phyloP scores from a whole-genome alignment of 2,797 vertebrate species.

The Sylvilagus floridanus region DNA sequence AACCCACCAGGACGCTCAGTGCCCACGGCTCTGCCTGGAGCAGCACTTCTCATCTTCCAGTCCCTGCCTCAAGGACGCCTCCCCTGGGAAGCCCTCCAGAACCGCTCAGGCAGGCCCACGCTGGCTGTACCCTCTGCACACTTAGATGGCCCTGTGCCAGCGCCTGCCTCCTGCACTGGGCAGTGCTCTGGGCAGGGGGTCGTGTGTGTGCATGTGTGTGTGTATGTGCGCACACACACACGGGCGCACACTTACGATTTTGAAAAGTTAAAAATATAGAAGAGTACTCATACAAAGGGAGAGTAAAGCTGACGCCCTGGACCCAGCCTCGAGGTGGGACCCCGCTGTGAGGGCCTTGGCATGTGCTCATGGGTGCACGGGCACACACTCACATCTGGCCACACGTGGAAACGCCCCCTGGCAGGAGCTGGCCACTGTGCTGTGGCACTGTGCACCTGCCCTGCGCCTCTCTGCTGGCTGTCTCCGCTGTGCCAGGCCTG shows the following conservation, averaged over 20 bases:
- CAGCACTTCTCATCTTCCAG: neutral
- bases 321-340: neutral
- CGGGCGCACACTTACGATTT: neutral
- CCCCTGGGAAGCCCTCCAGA: neutral
- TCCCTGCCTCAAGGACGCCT: neutral
- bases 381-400: neutral
- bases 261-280: neutral
- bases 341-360: rapidly evolving
- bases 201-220: neutral
- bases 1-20: neutral
- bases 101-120: neutral
- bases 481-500: neutral
- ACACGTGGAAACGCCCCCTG: neutral
- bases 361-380: no score
- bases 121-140: neutral
- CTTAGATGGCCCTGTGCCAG: neutral
- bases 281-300: neutral
- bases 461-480: neutral
- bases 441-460: neutral
- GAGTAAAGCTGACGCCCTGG: neutral
- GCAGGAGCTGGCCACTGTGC: no score
- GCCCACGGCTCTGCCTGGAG: neutral
- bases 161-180: neutral
- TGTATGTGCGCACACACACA: no score
- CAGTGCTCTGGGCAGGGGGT: neutral